A percentile compares a stretch with the other conserved stretches of the same genome.
Conservation (phyloP, 2,888 invertebrate species). For the Drosophila anomalata region DNA sequence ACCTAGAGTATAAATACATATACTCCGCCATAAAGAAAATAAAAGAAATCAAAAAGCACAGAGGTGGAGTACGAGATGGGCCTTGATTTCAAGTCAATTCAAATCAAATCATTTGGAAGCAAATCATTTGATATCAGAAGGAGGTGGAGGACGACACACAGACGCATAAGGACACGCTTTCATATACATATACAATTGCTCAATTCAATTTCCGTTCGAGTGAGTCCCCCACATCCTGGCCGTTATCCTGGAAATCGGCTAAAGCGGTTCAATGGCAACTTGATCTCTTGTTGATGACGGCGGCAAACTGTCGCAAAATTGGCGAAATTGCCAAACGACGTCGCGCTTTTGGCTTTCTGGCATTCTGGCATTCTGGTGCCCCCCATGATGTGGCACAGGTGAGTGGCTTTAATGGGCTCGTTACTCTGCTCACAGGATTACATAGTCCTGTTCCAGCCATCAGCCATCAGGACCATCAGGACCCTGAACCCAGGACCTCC, state of each 20-base stretch:
- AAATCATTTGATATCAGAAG: slow-evolving; percentile 80
- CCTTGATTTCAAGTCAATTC: slow-evolving; percentile 80
- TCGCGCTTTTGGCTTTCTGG: slow-evolving; percentile 49
- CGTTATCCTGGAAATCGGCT: slow-evolving; percentile 10
- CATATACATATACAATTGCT: slow-evolving; percentile 76
- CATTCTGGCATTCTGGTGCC: neutral
- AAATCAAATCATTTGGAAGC: slow-evolving; percentile 82
- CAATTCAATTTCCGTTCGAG: slow-evolving; percentile 81
- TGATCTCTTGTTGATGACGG: slow-evolving; percentile 70
- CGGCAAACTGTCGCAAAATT: slow-evolving; percentile 73
- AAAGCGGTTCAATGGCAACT: slow-evolving; percentile 59
- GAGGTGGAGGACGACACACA: slow-evolving; percentile 53
- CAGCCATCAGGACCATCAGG: too few relatives aligned
- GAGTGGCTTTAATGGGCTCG: slow-evolving; percentile 75
- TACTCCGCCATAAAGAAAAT: slow-evolving; percentile 1
- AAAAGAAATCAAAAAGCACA: slow-evolving; percentile 64
- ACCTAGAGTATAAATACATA: neutral
- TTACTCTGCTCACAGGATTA: slow-evolving; percentile 61
- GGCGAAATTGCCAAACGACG: slow-evolving; percentile 54
- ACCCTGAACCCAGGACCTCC: too few relatives aligned
- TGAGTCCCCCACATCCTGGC: slow-evolving; percentile 45
- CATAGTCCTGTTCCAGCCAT: slow-evolving; percentile 7
- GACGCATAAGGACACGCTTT: slow-evolving; percentile 24
- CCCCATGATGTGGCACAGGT: slow-evolving; percentile 58
- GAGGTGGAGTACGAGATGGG: slow-evolving; percentile 17